phyloP scores from a whole-genome alignment of 2,113 vertebrate genomes.

The Canis aureus region DNA sequence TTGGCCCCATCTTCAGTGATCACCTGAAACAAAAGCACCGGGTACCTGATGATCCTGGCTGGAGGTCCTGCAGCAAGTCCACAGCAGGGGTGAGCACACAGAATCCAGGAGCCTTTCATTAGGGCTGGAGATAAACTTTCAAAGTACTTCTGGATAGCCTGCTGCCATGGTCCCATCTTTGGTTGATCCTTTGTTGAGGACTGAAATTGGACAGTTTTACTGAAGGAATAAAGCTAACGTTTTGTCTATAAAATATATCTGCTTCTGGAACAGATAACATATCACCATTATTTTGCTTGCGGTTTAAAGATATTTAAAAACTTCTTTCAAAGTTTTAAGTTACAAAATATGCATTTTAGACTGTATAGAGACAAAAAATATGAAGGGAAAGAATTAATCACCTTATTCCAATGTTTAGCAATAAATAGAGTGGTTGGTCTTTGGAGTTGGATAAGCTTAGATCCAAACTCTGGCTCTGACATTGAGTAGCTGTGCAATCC shows the following conservation, averaged over 20 bases:
- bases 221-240: neutral
- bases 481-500: neutral
- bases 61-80: neutral
- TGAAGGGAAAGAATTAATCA: neutral
- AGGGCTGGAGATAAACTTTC: neutral
- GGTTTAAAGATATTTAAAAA: neutral
- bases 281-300: neutral
- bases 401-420: neutral
- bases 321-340: neutral
- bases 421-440: neutral
- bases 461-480: neutral
- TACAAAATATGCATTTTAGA: neutral
- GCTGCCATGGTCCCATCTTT: no score
- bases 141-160: neutral
- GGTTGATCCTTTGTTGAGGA: neutral
- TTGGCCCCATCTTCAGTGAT: neutral
- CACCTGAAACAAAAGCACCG: neutral
- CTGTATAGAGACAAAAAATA: neutral
- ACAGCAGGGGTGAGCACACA: neutral
- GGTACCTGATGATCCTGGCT: neutral
- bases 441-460: neutral
- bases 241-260: neutral
- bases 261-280: neutral
- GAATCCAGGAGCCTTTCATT: neutral
- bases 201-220: constrained; percentile 14